These are phyloP conservation scores for Bujurquina vittata DNA, from an alignment of 2,113 vertebrate genomes.

Conservation along the genomic window DNA sequence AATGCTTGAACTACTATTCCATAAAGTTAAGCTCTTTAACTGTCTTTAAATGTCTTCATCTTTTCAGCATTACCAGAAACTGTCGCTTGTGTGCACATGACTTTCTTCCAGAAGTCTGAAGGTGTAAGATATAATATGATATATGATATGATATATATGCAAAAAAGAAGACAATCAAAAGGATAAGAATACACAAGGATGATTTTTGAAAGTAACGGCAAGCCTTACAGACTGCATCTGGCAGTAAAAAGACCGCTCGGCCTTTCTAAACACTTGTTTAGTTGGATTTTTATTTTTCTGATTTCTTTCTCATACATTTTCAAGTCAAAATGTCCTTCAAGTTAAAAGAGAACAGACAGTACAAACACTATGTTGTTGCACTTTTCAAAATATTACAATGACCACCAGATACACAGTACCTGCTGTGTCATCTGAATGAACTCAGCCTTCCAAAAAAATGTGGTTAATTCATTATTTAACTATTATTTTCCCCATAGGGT, in stretches of 20 bases:
- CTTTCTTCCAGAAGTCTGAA: background rate
- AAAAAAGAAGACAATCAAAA: too few species aligned
- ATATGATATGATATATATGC: too few species aligned
- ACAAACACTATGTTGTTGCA: conserved; percentile 1
- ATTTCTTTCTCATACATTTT: conserved; percentile 16
- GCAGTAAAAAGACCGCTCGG: too few species aligned
- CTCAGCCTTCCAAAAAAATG: too few species aligned
- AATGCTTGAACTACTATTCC: conserved; percentile 48
- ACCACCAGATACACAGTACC: conserved; percentile 35
- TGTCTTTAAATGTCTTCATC: conserved; percentile 15
- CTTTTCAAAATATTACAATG: conserved; percentile 43
- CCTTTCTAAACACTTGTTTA: too few species aligned
- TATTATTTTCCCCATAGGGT: too few species aligned
- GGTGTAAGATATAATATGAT: too few species aligned
- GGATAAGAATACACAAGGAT: background rate
- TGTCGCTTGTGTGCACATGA: background rate
- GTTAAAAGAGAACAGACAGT: conserved; percentile 35
- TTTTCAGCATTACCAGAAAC: conserved; percentile 11
- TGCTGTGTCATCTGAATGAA: conserved; percentile 66
- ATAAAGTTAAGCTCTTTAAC: conserved; percentile 41
- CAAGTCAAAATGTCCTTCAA: conserved; percentile 16
- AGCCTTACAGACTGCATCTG: background rate
- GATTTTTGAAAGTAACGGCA: background rate
- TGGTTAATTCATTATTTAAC: too few species aligned
- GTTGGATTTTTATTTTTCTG: background rate